phyloP scores from a whole-genome alignment of 2,797 vertebrate genomes.

The Limosa lapponica region DNA sequence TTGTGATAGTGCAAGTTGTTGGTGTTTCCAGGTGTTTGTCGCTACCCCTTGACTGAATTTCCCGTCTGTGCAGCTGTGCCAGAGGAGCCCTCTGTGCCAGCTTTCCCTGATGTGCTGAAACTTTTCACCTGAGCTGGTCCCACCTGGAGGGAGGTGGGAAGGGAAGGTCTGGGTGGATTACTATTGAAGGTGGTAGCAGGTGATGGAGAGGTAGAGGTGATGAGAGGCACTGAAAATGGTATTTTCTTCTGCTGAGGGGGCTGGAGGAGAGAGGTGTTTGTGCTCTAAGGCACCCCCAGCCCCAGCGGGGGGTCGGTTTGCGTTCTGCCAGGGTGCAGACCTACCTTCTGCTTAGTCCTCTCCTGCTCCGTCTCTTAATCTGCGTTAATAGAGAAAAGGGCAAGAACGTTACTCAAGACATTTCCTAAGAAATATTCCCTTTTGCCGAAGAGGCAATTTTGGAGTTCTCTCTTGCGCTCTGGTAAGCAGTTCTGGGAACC shows the following conservation, averaged over 20 bases:
- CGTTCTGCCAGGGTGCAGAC: neutral
- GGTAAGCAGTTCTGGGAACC: neutral
- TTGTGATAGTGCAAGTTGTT: neutral
- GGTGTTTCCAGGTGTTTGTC: neutral
- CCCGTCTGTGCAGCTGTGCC: neutral
- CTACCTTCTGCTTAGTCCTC: too few relatives aligned
- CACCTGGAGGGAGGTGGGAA: neutral
- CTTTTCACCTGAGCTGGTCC: neutral
- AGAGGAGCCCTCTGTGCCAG: accelerated
- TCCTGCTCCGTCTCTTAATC: accelerated
- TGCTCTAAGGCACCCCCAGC: neutral
- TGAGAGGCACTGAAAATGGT: neutral
- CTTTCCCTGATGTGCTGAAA: neutral
- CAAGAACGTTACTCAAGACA: accelerated
- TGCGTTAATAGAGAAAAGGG: neutral
- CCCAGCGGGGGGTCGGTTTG: neutral
- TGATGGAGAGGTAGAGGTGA: neutral
- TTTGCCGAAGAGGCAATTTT: neutral
- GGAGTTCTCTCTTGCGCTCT: neutral
- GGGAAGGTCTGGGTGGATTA: neutral
- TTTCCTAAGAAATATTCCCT: accelerated
- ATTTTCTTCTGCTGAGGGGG: neutral
- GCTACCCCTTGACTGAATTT: neutral
- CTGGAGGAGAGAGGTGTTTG: neutral
- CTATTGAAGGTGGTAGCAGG: too few relatives aligned